phyloP scores from a whole-genome alignment of 2,113 vertebrate genomes.

The Daphoenositta chrysoptera region DNA sequence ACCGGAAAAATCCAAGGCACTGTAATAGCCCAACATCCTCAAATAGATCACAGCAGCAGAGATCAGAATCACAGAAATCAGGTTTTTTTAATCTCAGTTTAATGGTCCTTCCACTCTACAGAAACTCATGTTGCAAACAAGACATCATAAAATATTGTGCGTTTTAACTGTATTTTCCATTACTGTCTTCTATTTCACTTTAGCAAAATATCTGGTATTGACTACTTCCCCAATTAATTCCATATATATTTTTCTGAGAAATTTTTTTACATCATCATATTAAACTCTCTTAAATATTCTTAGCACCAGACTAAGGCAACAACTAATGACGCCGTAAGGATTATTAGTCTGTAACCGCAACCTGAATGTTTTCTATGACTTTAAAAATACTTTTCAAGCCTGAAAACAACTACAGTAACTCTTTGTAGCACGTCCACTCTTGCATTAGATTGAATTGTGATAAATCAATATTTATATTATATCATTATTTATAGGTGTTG shows the following conservation, averaged over 20 bases:
- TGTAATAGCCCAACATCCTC: neutral
- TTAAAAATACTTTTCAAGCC: neutral
- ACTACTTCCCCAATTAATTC: neutral
- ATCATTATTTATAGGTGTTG: neutral
- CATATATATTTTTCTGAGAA: neutral
- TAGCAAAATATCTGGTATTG: neutral
- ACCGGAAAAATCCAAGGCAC: neutral
- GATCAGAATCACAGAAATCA: neutral
- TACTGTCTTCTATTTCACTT: neutral
- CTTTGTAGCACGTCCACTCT: neutral
- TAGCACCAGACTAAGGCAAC: neutral
- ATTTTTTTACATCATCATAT: neutral
- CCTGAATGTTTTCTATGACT: neutral
- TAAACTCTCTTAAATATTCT: neutral
- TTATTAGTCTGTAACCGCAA: neutral
- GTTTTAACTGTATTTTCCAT: neutral
- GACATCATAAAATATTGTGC: neutral
- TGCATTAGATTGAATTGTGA: neutral
- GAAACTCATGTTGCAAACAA: neutral
- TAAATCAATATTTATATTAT: neutral
- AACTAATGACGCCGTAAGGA: neutral
- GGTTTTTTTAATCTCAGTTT: rapidly evolving
- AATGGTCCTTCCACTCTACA: neutral
- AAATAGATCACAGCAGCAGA: neutral
- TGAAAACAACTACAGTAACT: neutral